Percentiles rank a stretch among this genome's conserved stretches.
phyloP scores from a whole-genome alignment of 2,797 vertebrate genomes.

The Dicrostonyx torquatus region DNA sequence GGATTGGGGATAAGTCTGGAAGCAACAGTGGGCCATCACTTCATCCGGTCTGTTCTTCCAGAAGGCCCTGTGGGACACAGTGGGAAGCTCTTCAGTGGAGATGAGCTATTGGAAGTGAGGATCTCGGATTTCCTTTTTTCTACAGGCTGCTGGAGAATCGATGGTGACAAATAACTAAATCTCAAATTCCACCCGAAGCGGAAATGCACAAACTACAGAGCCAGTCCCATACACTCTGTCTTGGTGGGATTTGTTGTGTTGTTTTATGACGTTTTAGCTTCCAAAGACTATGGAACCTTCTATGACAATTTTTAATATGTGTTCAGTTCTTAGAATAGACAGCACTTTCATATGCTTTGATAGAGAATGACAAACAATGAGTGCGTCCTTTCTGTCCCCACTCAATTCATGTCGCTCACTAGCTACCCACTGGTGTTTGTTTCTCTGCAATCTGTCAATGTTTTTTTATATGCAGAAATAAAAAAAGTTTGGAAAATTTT shows the following conservation, averaged over 20 bases:
- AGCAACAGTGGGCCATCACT: constrained; percentile 93
- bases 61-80: constrained; percentile 96
- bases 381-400: background rate
- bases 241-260: background rate
- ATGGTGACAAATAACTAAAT: background rate
- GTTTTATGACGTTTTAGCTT: background rate
- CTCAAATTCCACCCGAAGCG: background rate
- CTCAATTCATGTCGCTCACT: background rate
- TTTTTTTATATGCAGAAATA: constrained; percentile 27
- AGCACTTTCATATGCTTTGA: background rate
- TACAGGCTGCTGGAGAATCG: constrained; percentile 5
- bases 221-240: background rate
- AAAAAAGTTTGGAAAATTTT: background rate
- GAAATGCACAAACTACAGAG: background rate
- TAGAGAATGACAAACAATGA: background rate
- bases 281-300: background rate
- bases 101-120: constrained; percentile 95
- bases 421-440: background rate
- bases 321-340: constrained; percentile 8
- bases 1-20: constrained; percentile 98
- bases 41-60: constrained; percentile 95
- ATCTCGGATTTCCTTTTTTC: background rate
- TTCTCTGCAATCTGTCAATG: background rate
- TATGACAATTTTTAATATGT: background rate
- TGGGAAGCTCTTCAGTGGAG: constrained; percentile 94